Percentiles rank a stretch among this genome's conserved stretches.
Evolutionary conservation across 92 coral and sea anemone species (phyloP).

Genomic region (Meandrina meandrites): DNA sequence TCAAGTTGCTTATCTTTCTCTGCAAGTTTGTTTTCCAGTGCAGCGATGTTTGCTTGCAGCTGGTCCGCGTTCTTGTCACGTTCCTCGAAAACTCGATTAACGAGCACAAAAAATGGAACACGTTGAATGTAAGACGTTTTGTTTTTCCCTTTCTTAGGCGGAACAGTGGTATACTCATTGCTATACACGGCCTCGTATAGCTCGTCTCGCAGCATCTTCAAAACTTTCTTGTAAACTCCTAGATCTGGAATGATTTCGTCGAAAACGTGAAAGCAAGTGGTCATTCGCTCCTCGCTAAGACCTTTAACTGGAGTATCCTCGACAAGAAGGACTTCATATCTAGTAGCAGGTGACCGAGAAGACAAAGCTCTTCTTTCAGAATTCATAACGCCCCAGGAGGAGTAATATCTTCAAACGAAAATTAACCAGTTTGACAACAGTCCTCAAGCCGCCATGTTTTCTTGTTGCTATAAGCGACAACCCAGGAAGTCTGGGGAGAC

Average conservation of each 20-base stretch:
- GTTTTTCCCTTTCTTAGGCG: slow-evolving; percentile 62
- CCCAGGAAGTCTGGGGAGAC: slow-evolving; percentile 14
- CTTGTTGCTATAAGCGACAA: slow-evolving; percentile 36
- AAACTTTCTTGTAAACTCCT: slow-evolving; percentile 86
- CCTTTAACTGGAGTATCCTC: slow-evolving; percentile 78
- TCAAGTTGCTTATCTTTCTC: slow-evolving; percentile 49
- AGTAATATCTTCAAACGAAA: background rate
- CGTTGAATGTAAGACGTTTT: slow-evolving; percentile 81
- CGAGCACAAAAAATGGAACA: slow-evolving; percentile 86
- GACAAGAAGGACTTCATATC: slow-evolving; percentile 87
- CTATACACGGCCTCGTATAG: slow-evolving; percentile 94
- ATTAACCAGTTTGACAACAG: background rate
- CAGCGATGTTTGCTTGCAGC: slow-evolving; percentile 62
- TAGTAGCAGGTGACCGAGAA: slow-evolving; percentile 90
- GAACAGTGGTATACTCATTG: slow-evolving; percentile 81
- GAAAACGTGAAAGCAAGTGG: slow-evolving; percentile 86
- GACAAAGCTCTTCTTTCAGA: slow-evolving; percentile 78
- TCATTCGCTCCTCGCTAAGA: slow-evolving; percentile 75
- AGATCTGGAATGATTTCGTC: slow-evolving; percentile 85
- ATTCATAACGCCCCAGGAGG: slow-evolving; percentile 37
- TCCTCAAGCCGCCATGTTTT: slow-evolving; percentile 12
- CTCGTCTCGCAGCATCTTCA: slow-evolving; percentile 88
- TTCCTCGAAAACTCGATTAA: slow-evolving; percentile 78
- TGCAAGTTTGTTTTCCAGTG: slow-evolving; percentile 55
- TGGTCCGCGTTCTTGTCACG: slow-evolving; percentile 81